A percentile compares a stretch with the other conserved stretches of the same genome.
phyloP scores from a whole-genome alignment of 2,888 invertebrate species.

The Diarsia mendica region DNA sequence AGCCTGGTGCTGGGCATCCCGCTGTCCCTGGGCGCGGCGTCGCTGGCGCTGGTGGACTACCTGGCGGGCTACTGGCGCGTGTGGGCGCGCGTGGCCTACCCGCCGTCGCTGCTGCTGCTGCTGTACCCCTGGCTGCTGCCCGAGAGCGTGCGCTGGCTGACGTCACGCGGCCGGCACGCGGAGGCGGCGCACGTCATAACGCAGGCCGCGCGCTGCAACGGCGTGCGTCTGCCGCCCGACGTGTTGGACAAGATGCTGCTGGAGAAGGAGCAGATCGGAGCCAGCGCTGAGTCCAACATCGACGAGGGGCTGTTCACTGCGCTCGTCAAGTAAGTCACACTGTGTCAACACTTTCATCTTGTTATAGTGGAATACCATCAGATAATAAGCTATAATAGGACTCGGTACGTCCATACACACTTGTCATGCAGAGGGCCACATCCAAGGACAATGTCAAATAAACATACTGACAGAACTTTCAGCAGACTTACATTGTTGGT shows the following conservation, averaged over 20 bases:
- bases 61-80: constrained; percentile 92
- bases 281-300: constrained; percentile 69
- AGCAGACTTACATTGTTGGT: not conserved
- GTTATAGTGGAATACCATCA: too few relatives aligned
- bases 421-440: not conserved
- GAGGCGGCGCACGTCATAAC: constrained; percentile 91
- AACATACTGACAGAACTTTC: not conserved
- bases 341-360: not conserved
- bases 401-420: not conserved
- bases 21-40: constrained; percentile 93
- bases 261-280: constrained; percentile 76
- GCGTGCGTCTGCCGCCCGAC: constrained; percentile 85
- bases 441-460: not conserved
- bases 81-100: constrained; percentile 92
- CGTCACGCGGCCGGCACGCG: constrained; percentile 91
- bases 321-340: constrained; percentile 78
- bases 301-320: constrained; percentile 82
- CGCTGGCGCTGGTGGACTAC: constrained; percentile 92
- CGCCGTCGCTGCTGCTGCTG: constrained; percentile 92
- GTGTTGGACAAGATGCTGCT: constrained; percentile 83
- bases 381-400: not conserved
- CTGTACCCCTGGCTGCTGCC: constrained; percentile 93
- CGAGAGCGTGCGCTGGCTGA: constrained; percentile 94
- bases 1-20: constrained; percentile 93
- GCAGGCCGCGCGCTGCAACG: constrained; percentile 91